Evolutionary conservation across 2,797 vertebrate genomes (phyloP).

Genomic region (Megaceryle alcyon): DNA sequence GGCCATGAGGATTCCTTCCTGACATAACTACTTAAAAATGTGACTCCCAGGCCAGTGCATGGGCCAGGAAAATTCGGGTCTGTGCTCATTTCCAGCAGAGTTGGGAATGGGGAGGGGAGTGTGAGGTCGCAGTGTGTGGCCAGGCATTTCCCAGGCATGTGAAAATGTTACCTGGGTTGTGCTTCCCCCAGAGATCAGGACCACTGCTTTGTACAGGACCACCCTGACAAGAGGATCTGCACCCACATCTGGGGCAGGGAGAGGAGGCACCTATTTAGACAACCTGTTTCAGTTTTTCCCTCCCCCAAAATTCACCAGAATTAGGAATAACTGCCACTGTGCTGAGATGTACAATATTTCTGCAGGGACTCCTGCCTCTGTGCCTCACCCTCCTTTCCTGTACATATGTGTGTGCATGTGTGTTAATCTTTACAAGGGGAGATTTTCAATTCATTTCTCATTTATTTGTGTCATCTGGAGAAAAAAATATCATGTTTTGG

Average conservation of each 20-base stretch:
- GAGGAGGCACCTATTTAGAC: not conserved
- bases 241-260: not conserved
- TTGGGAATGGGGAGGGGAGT: not conserved
- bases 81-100: not conserved
- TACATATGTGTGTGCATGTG: fast-evolving
- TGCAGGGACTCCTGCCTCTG: not conserved
- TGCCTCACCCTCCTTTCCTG: not conserved
- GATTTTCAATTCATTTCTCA: not conserved
- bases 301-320: not conserved
- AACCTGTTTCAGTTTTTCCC: not conserved
- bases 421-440: not conserved
- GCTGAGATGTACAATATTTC: not conserved
- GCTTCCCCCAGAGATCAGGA: not conserved
- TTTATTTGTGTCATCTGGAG: not conserved
- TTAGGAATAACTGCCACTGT: not conserved
- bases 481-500: not conserved
- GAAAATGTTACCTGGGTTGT: not conserved
- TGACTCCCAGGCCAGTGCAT: not conserved
- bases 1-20: not conserved
- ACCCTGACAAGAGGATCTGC: not conserved
- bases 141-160: not conserved
- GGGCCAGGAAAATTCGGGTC: not conserved
- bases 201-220: not conserved
- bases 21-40: not conserved
- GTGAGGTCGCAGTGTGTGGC: not conserved